Base-by-base conservation (phyloP, 2,888 invertebrate genomes). In the Platerodrilus igneus region DNA sequence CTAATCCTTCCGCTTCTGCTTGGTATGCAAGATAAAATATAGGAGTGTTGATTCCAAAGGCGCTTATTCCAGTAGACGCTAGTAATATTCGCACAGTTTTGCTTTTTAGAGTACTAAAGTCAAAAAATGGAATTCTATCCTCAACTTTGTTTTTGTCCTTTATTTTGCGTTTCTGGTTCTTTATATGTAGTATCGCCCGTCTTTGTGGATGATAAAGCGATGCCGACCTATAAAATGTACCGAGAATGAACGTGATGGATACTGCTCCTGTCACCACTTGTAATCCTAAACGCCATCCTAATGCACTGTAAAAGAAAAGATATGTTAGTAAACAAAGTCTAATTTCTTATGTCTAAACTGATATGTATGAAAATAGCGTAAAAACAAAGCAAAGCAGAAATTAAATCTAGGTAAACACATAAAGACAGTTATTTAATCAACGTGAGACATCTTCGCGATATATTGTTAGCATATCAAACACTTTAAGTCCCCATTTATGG, bases 181-280 rank as follows among this genome's bases (percentile, higher is more conserved):
- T 91, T 58, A 91, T 78, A 66, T 91, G 90, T 23, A 91, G 74
- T 55, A 91, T 90, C 41, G 89, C 90, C 43, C 89, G 74, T 40
- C 90, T 69, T 63, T 90, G 87, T 0, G 90, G 90, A 64, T 91
- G 90, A 68, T 91, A 91, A 5, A 91, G 73, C 0, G 89, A 88
- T 0, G 90, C 89, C 4, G 89, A 89, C 18, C 91, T 80, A 69
- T 90, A 91, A 69, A 88, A 86, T 3, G 86, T 87, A 34, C 89
- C 90, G 17, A 90, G 75, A 57, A 90, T 82, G 64, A 90, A 89
- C 1, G 88, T 87, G 29, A 83, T 72, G 56, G 88, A 86, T 21
- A 89, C 80, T 9, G 83, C 80, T 27, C 86, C 87, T n/a, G 90
- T 88, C 20, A 90, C 83, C 18, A 86, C 83, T 68, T 90, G 90